phyloP scores from a whole-genome alignment of 2,888 invertebrate species.

The Argyra leucocephala region DNA sequence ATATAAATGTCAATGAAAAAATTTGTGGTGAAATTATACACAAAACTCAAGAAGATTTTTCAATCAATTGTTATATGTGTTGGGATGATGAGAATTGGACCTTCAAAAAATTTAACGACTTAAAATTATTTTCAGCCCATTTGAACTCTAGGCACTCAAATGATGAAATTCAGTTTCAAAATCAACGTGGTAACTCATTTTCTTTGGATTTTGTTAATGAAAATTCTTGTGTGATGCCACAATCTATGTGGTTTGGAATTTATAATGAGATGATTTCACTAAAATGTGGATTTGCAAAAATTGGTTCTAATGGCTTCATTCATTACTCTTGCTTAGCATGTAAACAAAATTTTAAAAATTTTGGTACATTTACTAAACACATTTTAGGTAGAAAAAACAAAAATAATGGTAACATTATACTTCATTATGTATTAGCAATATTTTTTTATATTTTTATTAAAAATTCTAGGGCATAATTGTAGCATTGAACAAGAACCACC shows the following conservation, averaged over 20 bases:
- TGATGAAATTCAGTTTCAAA: neutral
- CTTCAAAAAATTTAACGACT: neutral
- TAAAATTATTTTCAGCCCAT: neutral
- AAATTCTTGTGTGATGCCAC: neutral
- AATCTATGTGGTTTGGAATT: constrained; percentile 2
- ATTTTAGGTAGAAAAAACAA: neutral
- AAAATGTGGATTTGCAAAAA: neutral
- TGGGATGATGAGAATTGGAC: neutral
- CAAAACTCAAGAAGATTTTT: neutral
- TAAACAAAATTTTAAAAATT: neutral
- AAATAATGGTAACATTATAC: neutral
- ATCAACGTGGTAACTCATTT: neutral
- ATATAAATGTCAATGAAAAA: neutral
- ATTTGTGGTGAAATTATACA: constrained; percentile 2
- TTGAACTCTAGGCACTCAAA: neutral
- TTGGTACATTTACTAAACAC: neutral
- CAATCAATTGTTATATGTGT: neutral
- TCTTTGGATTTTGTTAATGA: neutral
- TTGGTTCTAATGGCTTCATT: neutral
- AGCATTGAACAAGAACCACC: too few species aligned
- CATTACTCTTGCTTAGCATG: neutral
- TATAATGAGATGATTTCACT: neutral
- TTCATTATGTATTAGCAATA: too few species aligned
- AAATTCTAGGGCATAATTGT: too few species aligned
- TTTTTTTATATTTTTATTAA: too few species aligned